Evolutionary conservation across 2,113 vertebrate species (phyloP), one percentile per base, ranked within the genome.

Genomic region (Caranx ignobilis): DNA sequence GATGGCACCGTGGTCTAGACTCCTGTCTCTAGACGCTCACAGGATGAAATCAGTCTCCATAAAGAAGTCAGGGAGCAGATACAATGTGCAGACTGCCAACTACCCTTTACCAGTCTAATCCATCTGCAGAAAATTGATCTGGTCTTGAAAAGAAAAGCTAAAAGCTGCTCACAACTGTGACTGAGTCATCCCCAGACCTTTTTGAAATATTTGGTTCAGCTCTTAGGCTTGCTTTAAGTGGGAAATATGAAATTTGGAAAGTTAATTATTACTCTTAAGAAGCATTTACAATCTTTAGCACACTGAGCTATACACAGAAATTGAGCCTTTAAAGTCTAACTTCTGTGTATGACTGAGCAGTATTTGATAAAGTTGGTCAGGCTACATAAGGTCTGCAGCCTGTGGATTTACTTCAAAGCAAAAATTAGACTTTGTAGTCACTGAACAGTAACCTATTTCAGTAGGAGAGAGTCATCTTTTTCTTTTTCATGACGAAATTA

Each of bases 21-120:
- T 70, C 63, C 3, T 43, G 70, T 71, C 61, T 84, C 70, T 60
- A 48, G 43, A 62, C 35, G n/a, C 47, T 48, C 65, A 67, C 59
- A n/a, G 43, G 50, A 35, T 71, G 62, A 59, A 50, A 88, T 86
- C 77, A 68, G 34, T 90, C 81, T 84, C 71, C 70, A 83, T 85
- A 68, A 87, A 73, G 59, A 75, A 47, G 73, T 67, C 67, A 76
- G 64, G 39, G 50, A 77, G 65, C 12, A 6, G 82, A 47, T 71
- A 41, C 48, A 59, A 57, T 18, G 32, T 57, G 62, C 80, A 71
- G 77, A 63, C 75, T 68, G 54, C 64, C 37, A 37, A 45, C 60
- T 77, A 5, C 64, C 43, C 54, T 71, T 72, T 11, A 81, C 67
- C 65, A 73, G 13, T 61, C 60, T 48, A 48, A 79, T 77, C 79